Evolutionary conservation across 1,140 invertebrate species (phyloP).

Genomic region (Rhopalosiphum maidis): DNA sequence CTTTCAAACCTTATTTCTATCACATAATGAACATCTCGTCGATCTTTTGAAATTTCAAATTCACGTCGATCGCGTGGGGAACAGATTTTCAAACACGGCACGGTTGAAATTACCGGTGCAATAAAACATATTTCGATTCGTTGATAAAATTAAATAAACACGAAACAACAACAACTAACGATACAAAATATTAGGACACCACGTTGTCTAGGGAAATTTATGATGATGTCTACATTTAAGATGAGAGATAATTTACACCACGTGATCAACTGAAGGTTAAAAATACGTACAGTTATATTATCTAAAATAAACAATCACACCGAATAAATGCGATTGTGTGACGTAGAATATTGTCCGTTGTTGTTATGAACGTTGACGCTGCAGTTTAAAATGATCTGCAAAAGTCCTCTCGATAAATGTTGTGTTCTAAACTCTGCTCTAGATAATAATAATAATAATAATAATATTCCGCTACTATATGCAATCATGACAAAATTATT

Average conservation of each 20-base stretch:
- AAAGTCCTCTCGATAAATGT: not conserved
- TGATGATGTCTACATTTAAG: not conserved
- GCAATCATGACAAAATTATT: not conserved
- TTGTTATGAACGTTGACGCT: not conserved
- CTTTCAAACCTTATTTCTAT: not conserved
- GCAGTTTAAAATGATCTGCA: not conserved
- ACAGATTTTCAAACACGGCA: not conserved
- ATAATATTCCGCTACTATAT: not conserved
- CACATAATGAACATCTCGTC: not conserved
- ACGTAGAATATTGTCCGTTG: not conserved
- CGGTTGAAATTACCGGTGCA: not conserved
- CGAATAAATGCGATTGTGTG: not conserved
- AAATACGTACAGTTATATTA: not conserved
- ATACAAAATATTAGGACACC: not conserved
- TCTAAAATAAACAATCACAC: not conserved
- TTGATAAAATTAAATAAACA: not conserved
- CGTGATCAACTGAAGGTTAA: not conserved
- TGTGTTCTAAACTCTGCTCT: not conserved
- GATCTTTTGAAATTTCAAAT: not conserved
- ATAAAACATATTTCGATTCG: not conserved
- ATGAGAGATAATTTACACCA: not conserved
- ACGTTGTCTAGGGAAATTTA: not conserved
- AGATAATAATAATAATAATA: not conserved
- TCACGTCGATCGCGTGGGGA: too few species aligned
- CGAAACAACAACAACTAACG: accelerated